Base-by-base conservation (phyloP, 2,113 vertebrate genomes). In the Ramphastos sulfuratus region DNA sequence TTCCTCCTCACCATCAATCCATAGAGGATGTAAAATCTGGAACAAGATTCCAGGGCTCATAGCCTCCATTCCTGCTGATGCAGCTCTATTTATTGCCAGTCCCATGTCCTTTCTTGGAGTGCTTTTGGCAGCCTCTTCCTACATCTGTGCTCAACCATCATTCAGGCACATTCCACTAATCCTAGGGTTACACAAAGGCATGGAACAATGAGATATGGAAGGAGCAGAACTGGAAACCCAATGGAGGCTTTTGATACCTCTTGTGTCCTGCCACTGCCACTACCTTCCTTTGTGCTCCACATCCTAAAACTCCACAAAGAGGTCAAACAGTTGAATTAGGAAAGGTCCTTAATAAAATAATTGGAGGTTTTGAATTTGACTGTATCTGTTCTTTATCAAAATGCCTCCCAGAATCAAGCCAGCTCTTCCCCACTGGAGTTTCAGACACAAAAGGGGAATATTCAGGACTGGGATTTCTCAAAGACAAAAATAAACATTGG, bases 51-150 rank as follows among this genome's bases (percentile, higher is more conserved):
- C 95, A 81, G 74, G 74, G 46, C 61, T 86, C 74, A 0, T 3
- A 52, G 78, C 20, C 82, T 44, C 82, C 27, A 1, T 54, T 93
- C 70, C 93, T 58, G 90, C 90, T 93, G 82, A 77, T 81, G 78
- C 78, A 39, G 85, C 91, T 90, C 74, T 28, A 3, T 92, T 93
- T 63, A 24, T 52, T 94, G 88, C 82, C 93, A 92, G 61, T 44
- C 56, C 82, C 82, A 54, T 70, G 75, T 93, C 95, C 93, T 94
- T 93, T 94, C 93, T 85, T 74, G 95, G 91, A 92, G 82, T 7
- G 46, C 7, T 96, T 96, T 94, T 96, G 95, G 95, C 89, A 94
- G 54, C 37, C 54, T 90, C 28, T 64, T 59, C 75, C 75, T 78
- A 65, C 93, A 94, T 93, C 93, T 96, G 93, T 23, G 75, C 82